Base-by-base conservation (phyloP, 35 echinoderm and acorn worm species). In the Holothuria glaberrima region DNA sequence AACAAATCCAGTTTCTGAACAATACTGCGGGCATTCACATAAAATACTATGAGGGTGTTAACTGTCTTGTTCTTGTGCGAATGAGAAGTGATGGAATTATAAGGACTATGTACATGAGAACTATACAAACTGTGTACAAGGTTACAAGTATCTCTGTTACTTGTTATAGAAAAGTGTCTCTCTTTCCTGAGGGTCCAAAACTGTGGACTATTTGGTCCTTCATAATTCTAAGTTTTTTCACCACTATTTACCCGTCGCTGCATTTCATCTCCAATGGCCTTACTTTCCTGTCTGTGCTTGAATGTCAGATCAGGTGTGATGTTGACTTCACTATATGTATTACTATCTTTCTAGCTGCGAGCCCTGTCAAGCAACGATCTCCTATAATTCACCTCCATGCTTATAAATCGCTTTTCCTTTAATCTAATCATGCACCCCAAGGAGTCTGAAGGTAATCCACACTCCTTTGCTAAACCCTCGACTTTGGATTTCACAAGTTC, bases 141-240 rank as follows among this genome's bases (percentile, higher is more conserved):
- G 44, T 46, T 46, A 46, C 44, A 46, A 46, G 44, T 46, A 46
- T 10, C 44, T 5, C 44, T 46, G 10, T 46, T 46, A 46, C 44
- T 46, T 46, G 44, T 46, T n/a, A n/a, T 46, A 46, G 44, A 10
- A 46, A 46, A 46, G 44, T 46, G 44, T 46, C 10, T 46, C 44
- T 10, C 44, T 10, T 46, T 46, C 44, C 44, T 46, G 44, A 10
- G 44, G 44, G 10, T 10, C 44, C 44, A 46, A 46, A 46, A 46
- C 44, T 46, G n/a, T 46, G 44, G 44, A 46, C 44, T 45, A 79
- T 18, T 52, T 79, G 14, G 30, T 34, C 75, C 25, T 7, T 20
- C 32, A 75, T 25, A 75, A 75, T 75, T 75, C 32, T 30, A 79
- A 54, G 31, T 54, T 79, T 44, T 79, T 45, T 79, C 75, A 44